Percentiles rank a stretch among this genome's conserved stretches.
These are phyloP conservation scores for Conger conger DNA, from an alignment of 2,113 vertebrate genomes.

Conservation along the genomic window DNA sequence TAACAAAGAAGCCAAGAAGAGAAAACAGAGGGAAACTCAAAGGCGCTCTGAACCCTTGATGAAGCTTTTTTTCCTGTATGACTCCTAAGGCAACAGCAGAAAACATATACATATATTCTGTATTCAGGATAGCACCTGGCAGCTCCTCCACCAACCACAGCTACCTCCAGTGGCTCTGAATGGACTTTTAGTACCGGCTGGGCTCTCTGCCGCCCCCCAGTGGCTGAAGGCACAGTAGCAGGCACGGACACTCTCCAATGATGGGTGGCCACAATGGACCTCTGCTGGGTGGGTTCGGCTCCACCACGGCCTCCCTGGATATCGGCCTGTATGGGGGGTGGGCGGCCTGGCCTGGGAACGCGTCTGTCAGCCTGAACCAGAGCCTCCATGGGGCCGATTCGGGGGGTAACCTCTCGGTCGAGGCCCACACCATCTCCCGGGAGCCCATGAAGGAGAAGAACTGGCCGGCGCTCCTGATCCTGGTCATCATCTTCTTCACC, in stretches of 20 bases:
- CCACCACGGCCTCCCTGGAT: conserved; percentile 17
- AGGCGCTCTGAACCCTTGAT: not conserved
- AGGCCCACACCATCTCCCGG: conserved; percentile 53
- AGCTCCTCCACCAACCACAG: not conserved
- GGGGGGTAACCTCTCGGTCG: conserved; percentile 58
- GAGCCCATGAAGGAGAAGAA: conserved; percentile 78
- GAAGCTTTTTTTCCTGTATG: not conserved
- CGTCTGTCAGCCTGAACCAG: conserved; percentile 46
- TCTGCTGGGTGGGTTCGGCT: conserved; percentile 2
- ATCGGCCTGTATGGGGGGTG: conserved; percentile 41
- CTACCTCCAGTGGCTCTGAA: not conserved
- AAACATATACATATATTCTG: not conserved
- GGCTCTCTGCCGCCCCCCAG: conserved; percentile 4
- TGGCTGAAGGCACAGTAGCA: conserved; percentile 7
- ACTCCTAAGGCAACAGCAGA: conserved; percentile 6
- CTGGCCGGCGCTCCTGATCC: conserved; percentile 92
- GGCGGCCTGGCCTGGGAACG: conserved; percentile 65
- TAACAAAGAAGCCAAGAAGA: not conserved
- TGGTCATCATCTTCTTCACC: conserved; percentile 91
- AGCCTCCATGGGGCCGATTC: conserved; percentile 51
- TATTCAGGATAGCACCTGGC: not conserved
- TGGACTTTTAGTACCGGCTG: not conserved
- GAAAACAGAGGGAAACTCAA: conserved; percentile 13
- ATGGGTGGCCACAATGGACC: not conserved
- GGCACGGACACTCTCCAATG: not conserved